Evolutionary conservation across 2,797 vertebrate species (phyloP), one percentile per base, ranked within the genome.

Genomic region (Naso thynnoides): DNA sequence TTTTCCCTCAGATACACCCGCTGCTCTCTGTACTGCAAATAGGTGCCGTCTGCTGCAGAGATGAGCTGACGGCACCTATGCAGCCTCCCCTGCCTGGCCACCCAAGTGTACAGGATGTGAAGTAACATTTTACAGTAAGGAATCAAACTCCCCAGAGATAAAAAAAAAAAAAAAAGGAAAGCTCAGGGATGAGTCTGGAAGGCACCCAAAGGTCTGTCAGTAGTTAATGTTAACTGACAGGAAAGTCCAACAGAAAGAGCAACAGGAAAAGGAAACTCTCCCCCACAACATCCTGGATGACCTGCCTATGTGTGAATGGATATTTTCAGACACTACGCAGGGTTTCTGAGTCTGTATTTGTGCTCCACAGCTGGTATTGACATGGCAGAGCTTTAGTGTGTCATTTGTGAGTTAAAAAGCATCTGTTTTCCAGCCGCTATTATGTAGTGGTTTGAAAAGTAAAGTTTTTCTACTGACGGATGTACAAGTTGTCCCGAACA

Each of bases 181-280:
- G 33, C 21, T 54, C 62, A 23, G 63, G 48, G 88, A 89, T 89
- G 87, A 86, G 88, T 72, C 82, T 90, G 88, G 90, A 92, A 84
- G 79, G 78, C 80, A 86, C 87, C 88, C 86, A 90, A 82, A 83
- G 86, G 76, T 78, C 86, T 86, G 86, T 85, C 87, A 81, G 61
- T 73, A 75, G 82, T 86, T 86, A 90, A 84, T 72, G 79, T 60
- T 70, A 87, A 89, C 79, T 87, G 86, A 89, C 90, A 91, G 90
- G 88, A 92, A 92, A 81, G 88, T 89, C 89, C 88, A 86, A 84
- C 86, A 85, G 88, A 57, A 80, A 82, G 80, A 93, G 90, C 89
- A 92, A 94, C 92, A 94, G 93, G 92, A 94, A 92, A 76, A 90
- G 92, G 93, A 94, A 93, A 85, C 75, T 52, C 86, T 79, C 89